phyloP scores from a whole-genome alignment of 2,113 vertebrate species.

The Lepus europaeus region DNA sequence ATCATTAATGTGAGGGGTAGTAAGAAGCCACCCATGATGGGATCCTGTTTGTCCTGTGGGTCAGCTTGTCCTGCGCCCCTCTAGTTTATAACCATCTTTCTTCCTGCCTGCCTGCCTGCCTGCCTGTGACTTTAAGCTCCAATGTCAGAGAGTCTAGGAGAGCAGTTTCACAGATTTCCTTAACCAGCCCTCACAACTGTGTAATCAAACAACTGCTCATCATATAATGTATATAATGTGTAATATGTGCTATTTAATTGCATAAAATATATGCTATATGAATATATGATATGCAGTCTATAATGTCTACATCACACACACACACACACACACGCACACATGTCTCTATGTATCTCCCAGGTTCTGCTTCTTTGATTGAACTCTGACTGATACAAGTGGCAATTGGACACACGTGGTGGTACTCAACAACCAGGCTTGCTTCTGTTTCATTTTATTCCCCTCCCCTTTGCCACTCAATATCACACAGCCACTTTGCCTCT shows the following conservation, averaged over 20 bases:
- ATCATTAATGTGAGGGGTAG: background rate
- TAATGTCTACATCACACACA: background rate
- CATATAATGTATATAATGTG: background rate
- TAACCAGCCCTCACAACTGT: no score
- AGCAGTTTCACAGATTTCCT: background rate
- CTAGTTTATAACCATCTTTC: background rate
- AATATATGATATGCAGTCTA: no score
- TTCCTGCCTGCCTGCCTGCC: background rate
- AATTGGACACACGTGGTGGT: fast-evolving
- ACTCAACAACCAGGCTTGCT: background rate
- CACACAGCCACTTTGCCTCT: background rate
- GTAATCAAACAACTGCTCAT: background rate
- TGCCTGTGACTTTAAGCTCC: background rate
- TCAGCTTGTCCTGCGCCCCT: no score
- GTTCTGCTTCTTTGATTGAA: background rate
- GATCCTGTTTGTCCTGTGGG: background rate
- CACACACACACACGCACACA: background rate
- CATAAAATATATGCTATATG: no score
- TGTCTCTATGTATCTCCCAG: background rate
- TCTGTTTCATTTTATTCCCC: background rate
- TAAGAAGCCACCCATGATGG: fast-evolving
- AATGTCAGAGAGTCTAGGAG: background rate
- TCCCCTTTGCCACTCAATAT: background rate
- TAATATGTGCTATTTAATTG: background rate
- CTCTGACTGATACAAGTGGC: background rate